A percentile compares a stretch with the other conserved stretches of the same genome.
Conservation (phyloP, 2,113 vertebrate genomes). For the Dipodomys stephensi region DNA sequence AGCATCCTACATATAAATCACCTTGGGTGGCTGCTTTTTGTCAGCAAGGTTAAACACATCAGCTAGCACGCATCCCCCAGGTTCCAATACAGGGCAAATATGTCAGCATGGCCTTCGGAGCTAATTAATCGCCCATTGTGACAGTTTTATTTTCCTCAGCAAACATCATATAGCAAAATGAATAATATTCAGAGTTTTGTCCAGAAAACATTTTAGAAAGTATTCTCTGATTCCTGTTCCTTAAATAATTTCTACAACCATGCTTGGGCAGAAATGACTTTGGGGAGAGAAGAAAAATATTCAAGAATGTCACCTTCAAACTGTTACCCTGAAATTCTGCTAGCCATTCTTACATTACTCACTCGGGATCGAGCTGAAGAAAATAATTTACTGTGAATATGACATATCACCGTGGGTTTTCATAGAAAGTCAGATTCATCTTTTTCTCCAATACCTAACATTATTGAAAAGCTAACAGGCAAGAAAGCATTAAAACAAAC, state of each 20-base stretch:
- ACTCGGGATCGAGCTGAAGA: background rate
- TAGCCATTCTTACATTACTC: conserved; percentile 37
- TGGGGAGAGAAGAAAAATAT: background rate
- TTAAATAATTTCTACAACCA: background rate
- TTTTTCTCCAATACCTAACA: conserved; percentile 22
- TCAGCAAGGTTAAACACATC: background rate
- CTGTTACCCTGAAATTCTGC: background rate
- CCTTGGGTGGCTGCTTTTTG: background rate
- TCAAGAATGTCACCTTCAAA: conserved; percentile 56
- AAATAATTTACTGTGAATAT: conserved; percentile 37
- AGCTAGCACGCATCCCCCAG: too few relatives aligned
- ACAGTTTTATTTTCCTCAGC: background rate
- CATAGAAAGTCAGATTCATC: background rate
- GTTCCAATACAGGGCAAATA: background rate
- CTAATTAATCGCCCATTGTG: background rate
- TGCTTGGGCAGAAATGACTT: background rate
- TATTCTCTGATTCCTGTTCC: background rate
- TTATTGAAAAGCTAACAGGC: conserved; percentile 54
- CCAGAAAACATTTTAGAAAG: background rate
- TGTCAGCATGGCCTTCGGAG: background rate
- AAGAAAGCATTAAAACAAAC: conserved; percentile 63
- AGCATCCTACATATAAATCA: background rate
- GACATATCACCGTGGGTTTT: conserved; percentile 15
- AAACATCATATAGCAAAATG: background rate
- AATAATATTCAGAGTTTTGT: background rate